These are phyloP conservation scores for Eriosoma lanigerum DNA, from an alignment of 1,140 invertebrate genomes.

Conservation along the genomic window DNA sequence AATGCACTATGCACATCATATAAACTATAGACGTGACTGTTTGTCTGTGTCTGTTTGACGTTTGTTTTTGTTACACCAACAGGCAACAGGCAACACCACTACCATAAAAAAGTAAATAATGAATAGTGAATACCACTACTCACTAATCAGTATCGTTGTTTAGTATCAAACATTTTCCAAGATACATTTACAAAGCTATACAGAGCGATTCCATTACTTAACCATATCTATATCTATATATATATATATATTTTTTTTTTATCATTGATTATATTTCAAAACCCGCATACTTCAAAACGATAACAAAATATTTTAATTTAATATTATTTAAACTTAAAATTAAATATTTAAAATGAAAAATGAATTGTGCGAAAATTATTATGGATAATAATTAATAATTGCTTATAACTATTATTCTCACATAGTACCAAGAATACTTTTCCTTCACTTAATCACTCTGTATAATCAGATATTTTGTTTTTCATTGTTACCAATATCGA, in stretches of 20 bases:
- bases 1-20: not conserved
- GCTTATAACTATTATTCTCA: no score
- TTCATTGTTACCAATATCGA: slow-evolving; percentile 14
- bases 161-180: not conserved
- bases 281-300: not conserved
- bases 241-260: not conserved
- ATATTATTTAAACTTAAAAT: no score
- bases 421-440: no score
- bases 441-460: not conserved
- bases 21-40: not conserved
- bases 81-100: not conserved
- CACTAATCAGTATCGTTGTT: no score
- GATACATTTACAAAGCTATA: not conserved
- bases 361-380: no score
- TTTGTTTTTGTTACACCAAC: not conserved
- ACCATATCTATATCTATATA: no score
- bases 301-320: not conserved
- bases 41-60: no score
- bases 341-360: no score
- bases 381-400: no score
- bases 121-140: no score
- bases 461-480: slow-evolving; percentile 9
- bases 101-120: no score
- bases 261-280: no score
- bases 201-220: not conserved